These are phyloP conservation scores for Agapostemon virescens DNA, from an alignment of 2,888 invertebrate species.

Conservation along the genomic window DNA sequence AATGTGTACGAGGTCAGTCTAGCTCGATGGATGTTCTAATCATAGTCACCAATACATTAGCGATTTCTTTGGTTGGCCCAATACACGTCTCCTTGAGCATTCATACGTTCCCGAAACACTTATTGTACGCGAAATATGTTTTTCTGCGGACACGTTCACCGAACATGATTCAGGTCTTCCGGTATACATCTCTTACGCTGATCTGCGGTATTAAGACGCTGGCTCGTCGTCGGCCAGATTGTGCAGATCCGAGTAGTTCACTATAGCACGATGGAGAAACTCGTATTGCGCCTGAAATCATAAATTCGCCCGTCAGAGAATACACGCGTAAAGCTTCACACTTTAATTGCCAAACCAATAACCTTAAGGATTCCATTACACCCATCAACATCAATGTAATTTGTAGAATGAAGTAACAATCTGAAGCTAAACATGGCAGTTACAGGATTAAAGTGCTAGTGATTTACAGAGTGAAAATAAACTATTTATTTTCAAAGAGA, in stretches of 20 bases:
- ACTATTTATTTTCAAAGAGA: no score
- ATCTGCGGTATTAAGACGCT: conserved; percentile 71
- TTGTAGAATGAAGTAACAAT: no score
- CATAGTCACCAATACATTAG: conserved; percentile 46
- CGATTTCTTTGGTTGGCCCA: conserved; percentile 68
- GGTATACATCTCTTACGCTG: conserved; percentile 21
- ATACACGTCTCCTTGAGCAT: conserved; percentile 55
- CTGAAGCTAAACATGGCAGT: no score
- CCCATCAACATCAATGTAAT: no score
- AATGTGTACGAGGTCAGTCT: conserved; percentile 21
- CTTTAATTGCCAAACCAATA: no score
- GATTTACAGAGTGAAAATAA: no score
- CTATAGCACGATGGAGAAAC: conserved; percentile 94
- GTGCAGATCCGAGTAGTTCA: conserved; percentile 93
- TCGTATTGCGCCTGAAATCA: conserved; percentile 92
- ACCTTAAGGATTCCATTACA: no score
- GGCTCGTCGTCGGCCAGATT: conserved; percentile 84
- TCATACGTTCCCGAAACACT: conserved; percentile 44
- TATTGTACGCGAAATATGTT: conserved; percentile 43
- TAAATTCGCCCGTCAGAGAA: conserved; percentile 12
- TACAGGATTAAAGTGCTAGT: no score
- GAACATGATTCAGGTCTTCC: conserved; percentile 42
- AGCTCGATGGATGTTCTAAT: conserved; percentile 25
- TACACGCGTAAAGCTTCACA: no score
- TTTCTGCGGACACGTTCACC: conserved; percentile 45